A percentile compares a stretch with the other conserved stretches of the same genome.
phyloP scores from a whole-genome alignment of 2,797 vertebrate genomes.

The Orientallactaga sibirica region DNA sequence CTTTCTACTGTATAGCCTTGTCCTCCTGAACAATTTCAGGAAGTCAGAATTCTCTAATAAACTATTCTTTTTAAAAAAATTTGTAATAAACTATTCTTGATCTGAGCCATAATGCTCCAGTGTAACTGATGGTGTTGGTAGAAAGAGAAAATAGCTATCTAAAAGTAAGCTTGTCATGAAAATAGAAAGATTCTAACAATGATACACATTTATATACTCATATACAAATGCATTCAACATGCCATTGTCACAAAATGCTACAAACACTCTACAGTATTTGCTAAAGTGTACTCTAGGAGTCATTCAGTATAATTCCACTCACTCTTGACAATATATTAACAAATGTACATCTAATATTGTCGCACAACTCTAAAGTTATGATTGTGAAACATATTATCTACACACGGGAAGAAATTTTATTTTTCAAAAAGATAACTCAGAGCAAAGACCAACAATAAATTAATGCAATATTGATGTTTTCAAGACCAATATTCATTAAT shows the following conservation, averaged over 20 bases:
- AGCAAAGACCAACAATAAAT: neutral
- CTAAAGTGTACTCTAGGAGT: neutral
- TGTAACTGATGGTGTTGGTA: neutral
- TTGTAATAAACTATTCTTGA: neutral
- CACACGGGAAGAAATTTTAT: neutral
- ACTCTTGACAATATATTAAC: neutral
- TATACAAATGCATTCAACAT: neutral
- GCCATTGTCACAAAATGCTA: neutral
- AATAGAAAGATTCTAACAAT: conserved; percentile 67
- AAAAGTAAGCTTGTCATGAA: neutral
- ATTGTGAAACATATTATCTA: neutral
- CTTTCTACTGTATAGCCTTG: neutral
- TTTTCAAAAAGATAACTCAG: conserved; percentile 10
- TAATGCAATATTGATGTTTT: neutral
- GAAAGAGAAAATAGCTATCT: neutral
- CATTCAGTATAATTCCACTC: neutral
- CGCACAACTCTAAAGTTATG: neutral
- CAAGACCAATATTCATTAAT: neutral
- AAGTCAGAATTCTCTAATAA: neutral
- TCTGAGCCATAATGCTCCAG: neutral
- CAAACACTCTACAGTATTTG: neutral
- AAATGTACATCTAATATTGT: neutral
- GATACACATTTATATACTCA: neutral
- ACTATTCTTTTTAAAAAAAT: neutral
- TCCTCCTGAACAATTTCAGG: conserved; percentile 23